Conservation (phyloP, 2,797 vertebrate species). For the Petrocephalus schoutedeni region DNA sequence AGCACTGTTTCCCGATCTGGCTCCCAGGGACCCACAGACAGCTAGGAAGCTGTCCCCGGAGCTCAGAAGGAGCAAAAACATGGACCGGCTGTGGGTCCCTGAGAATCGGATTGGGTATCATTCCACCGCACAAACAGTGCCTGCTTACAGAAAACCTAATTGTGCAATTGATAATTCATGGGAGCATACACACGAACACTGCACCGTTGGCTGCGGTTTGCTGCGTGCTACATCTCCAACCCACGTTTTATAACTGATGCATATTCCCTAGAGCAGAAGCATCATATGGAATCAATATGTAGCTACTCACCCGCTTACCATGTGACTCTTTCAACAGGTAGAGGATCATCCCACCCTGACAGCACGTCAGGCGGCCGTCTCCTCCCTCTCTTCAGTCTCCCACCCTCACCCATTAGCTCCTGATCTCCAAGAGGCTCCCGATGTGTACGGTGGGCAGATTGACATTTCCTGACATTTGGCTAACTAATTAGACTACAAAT, state of each 20-base stretch:
- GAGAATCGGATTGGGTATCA: not conserved
- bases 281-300: not conserved
- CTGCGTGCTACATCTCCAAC: not conserved
- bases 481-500: conserved; percentile 84
- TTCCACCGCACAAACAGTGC: not conserved
- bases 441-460: conserved; percentile 61
- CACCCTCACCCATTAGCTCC: conserved; percentile 55
- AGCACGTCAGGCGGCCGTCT: not conserved
- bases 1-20: not conserved
- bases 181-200: not conserved
- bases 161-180: not conserved
- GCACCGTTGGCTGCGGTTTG: not conserved
- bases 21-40: not conserved
- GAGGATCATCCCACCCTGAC: too few species aligned
- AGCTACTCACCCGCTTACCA: not conserved
- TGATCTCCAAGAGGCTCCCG: conserved; percentile 33
- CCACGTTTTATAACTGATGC: not conserved
- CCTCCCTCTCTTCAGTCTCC: conserved; percentile 28
- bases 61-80: not conserved
- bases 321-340: not conserved
- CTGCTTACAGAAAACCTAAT: not conserved
- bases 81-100: not conserved
- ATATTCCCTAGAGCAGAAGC: not conserved
- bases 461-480: conserved; percentile 81
- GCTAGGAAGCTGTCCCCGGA: too few species aligned